Conservation (phyloP, 2,888 invertebrate genomes). For the Isotomurus palustris region DNA sequence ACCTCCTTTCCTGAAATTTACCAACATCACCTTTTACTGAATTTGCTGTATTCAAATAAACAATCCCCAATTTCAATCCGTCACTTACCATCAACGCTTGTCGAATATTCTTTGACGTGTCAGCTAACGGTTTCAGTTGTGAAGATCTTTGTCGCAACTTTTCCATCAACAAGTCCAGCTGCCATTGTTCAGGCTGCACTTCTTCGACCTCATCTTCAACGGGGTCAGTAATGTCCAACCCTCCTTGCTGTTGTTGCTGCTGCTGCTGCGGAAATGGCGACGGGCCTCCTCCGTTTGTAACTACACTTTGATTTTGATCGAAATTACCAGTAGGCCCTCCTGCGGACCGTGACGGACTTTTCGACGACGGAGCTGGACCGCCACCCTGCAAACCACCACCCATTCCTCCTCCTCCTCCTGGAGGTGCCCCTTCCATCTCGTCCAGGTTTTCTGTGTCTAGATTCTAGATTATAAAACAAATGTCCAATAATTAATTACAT, state of each 20-base stretch:
- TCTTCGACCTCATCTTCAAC: no score
- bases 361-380: not conserved
- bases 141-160: constrained; percentile 77
- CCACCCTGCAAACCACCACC: no score
- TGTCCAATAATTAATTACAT: no score
- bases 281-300: not conserved
- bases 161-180: constrained; percentile 74
- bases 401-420: no score
- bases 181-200: constrained; percentile 35
- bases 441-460: no score
- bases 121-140: constrained; percentile 74
- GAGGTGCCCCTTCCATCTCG: not conserved
- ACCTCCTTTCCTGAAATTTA: constrained; percentile 71
- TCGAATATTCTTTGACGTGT: constrained; percentile 80
- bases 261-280: not conserved
- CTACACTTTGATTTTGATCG: not conserved
- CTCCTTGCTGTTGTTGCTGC: not conserved
- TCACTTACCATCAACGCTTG: constrained; percentile 74
- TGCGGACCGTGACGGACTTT: not conserved
- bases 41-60: no score
- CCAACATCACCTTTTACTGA: constrained; percentile 46
- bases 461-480: no score
- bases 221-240: no score
- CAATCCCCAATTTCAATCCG: constrained; percentile 9
- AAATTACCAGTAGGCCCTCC: not conserved